Evolutionary conservation across 2,797 vertebrate genomes (phyloP).

Genomic region (Trachurus trachurus): DNA sequence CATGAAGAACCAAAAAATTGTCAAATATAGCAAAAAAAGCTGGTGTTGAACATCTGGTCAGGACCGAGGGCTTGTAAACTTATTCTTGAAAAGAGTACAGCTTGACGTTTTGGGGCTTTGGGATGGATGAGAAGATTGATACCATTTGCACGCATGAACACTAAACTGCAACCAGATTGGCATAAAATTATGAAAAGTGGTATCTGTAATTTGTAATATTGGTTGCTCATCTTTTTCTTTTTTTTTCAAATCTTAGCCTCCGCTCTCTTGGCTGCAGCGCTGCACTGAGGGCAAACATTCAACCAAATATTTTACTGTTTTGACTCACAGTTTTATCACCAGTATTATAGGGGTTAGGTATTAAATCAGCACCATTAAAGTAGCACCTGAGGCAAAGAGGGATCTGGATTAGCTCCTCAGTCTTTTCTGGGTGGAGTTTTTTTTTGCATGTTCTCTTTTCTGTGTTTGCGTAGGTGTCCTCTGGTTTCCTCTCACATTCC

Average conservation of each 20-base stretch:
- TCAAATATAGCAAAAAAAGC: not conserved
- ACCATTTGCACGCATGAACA: not conserved
- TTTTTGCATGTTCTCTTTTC: constrained; percentile 23
- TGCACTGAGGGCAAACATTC: not conserved
- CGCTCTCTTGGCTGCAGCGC: not conserved
- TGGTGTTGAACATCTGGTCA: too few species aligned
- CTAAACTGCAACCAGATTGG: not conserved
- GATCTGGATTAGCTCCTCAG: constrained; percentile 9
- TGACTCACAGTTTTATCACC: not conserved
- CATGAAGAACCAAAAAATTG: not conserved
- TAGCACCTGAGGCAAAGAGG: not conserved
- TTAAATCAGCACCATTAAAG: not conserved
- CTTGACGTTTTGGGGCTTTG: not conserved
- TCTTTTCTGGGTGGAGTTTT: constrained; percentile 38
- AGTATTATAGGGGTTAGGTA: too few species aligned
- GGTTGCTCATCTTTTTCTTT: too few species aligned
- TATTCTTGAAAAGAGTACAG: not conserved
- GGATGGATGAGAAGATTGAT: not conserved
- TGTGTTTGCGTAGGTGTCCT: constrained; percentile 49
- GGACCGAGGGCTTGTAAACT: not conserved
- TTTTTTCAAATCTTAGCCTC: not conserved
- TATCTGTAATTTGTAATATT: too few species aligned
- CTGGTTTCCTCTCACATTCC: constrained; percentile 67
- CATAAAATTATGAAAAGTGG: too few species aligned
- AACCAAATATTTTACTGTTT: not conserved